Evolutionary conservation across 1,140 invertebrate genomes (phyloP).

Genomic region (Tetraneura akinire): DNA sequence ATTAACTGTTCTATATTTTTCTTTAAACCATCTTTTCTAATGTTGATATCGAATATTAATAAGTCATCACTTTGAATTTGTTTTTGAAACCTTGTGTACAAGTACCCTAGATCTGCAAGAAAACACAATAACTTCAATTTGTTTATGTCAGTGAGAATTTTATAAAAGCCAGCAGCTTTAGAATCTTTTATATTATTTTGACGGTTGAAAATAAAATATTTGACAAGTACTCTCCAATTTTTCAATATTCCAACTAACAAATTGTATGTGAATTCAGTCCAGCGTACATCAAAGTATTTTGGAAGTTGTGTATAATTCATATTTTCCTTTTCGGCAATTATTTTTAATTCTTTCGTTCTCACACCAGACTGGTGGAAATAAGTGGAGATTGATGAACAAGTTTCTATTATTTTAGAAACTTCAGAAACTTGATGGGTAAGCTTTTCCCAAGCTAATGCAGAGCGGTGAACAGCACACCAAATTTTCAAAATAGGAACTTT

Average conservation of each 20-base stretch:
- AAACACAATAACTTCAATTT: neutral
- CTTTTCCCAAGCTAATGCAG: neutral
- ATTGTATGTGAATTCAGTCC: neutral
- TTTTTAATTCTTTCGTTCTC: neutral
- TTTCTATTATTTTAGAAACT: neutral
- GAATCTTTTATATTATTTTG: neutral
- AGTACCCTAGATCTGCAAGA: neutral
- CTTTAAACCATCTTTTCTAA: constrained; percentile 2
- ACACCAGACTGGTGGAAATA: neutral
- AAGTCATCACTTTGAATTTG: constrained; percentile 3
- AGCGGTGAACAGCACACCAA: neutral
- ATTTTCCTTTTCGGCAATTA: neutral
- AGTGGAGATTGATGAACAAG: neutral
- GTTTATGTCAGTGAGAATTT: neutral
- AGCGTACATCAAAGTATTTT: constrained; percentile 1
- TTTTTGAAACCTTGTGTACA: neutral
- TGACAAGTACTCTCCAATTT: constrained; percentile 2
- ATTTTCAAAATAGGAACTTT: neutral
- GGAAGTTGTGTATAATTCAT: neutral
- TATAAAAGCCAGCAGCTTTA: neutral
- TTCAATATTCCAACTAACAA: neutral
- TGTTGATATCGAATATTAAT: neutral
- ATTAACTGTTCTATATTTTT: constrained; percentile 12
- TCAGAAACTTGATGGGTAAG: neutral
- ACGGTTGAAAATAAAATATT: constrained; percentile 3